Evolutionary conservation across 2,797 vertebrate species (phyloP), one percentile per base, ranked within the genome.

Genomic region (Gymnothorax javanicus): DNA sequence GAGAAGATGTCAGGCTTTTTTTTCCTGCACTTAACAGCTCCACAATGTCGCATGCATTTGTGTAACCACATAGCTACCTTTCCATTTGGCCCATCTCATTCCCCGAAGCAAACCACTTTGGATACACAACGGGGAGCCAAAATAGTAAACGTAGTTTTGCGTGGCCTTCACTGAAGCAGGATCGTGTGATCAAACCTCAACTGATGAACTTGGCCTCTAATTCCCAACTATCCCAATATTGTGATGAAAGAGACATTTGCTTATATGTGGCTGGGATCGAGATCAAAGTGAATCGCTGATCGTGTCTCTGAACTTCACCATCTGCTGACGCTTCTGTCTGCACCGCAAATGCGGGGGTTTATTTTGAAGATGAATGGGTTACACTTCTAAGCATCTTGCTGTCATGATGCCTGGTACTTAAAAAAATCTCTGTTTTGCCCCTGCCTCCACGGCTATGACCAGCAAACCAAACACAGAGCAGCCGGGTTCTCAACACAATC

Each of bases 221-320:
- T 75, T 75, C 50, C 73, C 33, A 13, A 17, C 12, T 13, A 79
- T 81, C 77, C 77, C n/a, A 20, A 54, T 54, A 81, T 56, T 56
- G 77, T 56, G 77, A 81, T 81, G 77, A 81, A 56, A 54, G 23
- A 20, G 23, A 20, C 52, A 5, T 52, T 56, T n/a, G 50, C 56
- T 81, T 81, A 81, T 81, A 79, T 54, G 20, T 11, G 7, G 20
- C 52, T 81, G 77, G 77, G 77, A 50, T 23, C 20, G 77, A 56
- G 77, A 81, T 81, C 77, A 81, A 56, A 81, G 77, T 43, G 95
- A 81, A 81, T 81, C 77, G 20, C 20, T 81, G 77, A 81, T 81
- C 77, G 50, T 83, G n/a, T 59, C 57, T 83, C n/a, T 9, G 33
- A 83, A 83, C 11, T 59, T 25, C 27, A 83, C 81, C 81, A 83